Evolutionary conservation across 2,113 vertebrate species (phyloP).

Genomic region (Callipepla californica): DNA sequence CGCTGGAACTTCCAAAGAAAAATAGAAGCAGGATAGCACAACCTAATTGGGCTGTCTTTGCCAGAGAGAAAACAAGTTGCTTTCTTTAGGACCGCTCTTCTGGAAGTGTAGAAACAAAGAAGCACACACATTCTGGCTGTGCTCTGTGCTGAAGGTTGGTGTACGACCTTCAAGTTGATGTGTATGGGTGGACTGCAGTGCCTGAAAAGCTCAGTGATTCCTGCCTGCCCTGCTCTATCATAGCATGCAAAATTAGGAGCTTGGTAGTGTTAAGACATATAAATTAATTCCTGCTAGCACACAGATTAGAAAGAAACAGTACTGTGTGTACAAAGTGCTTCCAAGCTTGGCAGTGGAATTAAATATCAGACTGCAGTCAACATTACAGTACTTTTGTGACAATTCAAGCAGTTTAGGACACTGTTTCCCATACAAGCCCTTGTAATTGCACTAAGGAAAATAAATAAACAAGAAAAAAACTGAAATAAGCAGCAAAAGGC

Average conservation of each 20-base stretch:
- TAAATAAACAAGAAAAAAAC: background rate
- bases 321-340: background rate
- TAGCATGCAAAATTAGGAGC: accelerated
- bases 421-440: background rate
- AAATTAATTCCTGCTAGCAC: background rate
- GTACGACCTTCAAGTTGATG: background rate
- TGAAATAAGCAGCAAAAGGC: background rate
- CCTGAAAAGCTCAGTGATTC: accelerated
- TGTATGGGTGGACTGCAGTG: accelerated
- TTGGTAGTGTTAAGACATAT: background rate
- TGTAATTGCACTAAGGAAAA: background rate
- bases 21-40: background rate
- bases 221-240: background rate
- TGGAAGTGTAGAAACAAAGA: background rate
- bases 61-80: background rate
- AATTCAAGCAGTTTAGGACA: background rate
- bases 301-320: background rate
- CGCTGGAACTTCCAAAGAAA: background rate
- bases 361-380: background rate
- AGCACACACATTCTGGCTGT: background rate
- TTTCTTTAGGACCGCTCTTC: background rate
- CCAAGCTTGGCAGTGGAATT: background rate
- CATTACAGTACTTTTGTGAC: background rate
- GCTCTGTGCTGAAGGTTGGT: background rate
- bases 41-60: background rate